Base-by-base conservation (phyloP, 2,888 invertebrate species). In the Pyrochroa serraticornis region DNA sequence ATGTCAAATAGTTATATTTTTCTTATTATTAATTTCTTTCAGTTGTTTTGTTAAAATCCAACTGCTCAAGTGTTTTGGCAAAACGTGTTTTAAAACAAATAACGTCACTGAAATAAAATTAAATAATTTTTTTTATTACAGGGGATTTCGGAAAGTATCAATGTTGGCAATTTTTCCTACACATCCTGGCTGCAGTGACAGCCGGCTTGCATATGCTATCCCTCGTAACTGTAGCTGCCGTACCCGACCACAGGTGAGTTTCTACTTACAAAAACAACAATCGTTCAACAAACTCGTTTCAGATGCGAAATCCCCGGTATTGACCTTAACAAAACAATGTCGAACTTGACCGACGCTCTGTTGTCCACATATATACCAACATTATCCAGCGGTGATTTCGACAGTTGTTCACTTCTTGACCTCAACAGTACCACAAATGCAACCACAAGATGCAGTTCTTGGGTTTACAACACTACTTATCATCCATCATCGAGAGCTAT, bases 71-170 rank as follows among this genome's bases (percentile, higher is more conserved):
- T n/a, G n/a, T n/a, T n/a, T n/a, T n/a, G n/a, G n/a, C n/a, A n/a
- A n/a, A n/a, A n/a, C n/a, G n/a, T n/a, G n/a, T n/a, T n/a, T n/a
- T n/a, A n/a, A n/a, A n/a, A n/a, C n/a, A n/a, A n/a, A n/a, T n/a
- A n/a, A n/a, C n/a, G n/a, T n/a, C n/a, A n/a, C n/a, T n/a, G n/a
- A n/a, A 22, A 22, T 22, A 22, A 22, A 22, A 22, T 22, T 22
- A 22, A 22, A 22, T 22, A 22, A 22, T 22, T 22, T 13, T 53
- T 59, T 60, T 38, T 51, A 36, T 73, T 72, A 32, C 66, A 77
- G 92, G 92, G 47, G 92, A 92, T 76, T 93, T 92, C 77, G 92
- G 92, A 46, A 87, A 85, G 69, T 92, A 92, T 76, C 93, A 93
- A 79, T 84, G 84, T 65, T 87, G 86, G 78, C 93, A 93, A 77